Percentiles rank a stretch among this genome's conserved stretches.
Conservation (phyloP, 2,113 vertebrate species). For the Dipodomys ordii region DNA sequence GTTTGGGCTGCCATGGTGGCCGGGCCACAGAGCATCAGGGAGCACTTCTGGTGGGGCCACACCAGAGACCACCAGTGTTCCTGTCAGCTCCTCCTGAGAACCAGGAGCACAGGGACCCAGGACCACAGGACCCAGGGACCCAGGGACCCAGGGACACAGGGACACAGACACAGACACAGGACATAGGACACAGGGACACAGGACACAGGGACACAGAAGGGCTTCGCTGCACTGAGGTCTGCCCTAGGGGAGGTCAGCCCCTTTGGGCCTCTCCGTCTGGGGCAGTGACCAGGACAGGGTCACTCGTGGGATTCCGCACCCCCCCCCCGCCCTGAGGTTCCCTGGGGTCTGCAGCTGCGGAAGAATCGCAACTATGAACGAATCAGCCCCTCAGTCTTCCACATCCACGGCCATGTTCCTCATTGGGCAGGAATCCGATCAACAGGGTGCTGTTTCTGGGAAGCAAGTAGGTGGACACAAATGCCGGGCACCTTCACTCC, state of each 20-base stretch:
- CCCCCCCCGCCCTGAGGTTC: too few relatives aligned
- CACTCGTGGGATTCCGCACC: background rate
- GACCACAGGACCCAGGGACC: too few relatives aligned
- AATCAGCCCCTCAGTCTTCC: background rate
- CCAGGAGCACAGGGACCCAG: too few relatives aligned
- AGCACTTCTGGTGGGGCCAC: background rate
- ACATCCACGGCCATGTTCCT: background rate
- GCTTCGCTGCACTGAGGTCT: too few relatives aligned
- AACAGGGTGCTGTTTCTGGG: background rate
- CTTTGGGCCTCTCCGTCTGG: background rate
- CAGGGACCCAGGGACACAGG: too few relatives aligned
- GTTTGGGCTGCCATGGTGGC: accelerated
- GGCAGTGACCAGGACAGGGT: accelerated
- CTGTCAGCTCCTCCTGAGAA: too few relatives aligned
- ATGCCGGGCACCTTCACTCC: too few relatives aligned
- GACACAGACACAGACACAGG: too few relatives aligned
- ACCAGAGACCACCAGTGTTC: too few relatives aligned
- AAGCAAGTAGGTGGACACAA: too few relatives aligned
- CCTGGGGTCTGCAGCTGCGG: background rate
- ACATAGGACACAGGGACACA: too few relatives aligned
- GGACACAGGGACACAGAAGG: background rate
- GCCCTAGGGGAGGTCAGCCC: background rate
- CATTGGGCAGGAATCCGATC: too few relatives aligned
- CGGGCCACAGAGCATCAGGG: background rate
- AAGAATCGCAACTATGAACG: background rate